A percentile compares a stretch with the other conserved stretches of the same genome.
phyloP scores from a whole-genome alignment of 2,113 vertebrate species.

The Macrotus californicus region DNA sequence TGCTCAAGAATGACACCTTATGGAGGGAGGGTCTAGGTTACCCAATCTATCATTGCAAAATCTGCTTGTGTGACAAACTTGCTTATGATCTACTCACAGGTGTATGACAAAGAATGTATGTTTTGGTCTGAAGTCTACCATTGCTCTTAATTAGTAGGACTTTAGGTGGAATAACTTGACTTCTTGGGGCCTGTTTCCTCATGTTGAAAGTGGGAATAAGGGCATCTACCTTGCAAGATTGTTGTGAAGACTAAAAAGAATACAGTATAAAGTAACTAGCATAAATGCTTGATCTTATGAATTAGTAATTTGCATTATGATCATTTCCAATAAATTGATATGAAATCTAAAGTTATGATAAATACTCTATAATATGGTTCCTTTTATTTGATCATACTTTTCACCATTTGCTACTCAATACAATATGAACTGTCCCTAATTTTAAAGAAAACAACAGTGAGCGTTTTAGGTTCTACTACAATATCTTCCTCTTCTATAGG shows the following conservation, averaged over 20 bases:
- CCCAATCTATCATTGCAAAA: neutral
- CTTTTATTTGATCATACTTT: neutral
- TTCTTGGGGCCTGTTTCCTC: neutral
- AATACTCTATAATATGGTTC: neutral
- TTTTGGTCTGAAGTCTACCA: neutral
- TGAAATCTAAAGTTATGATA: neutral
- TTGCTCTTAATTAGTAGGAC: neutral
- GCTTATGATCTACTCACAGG: neutral
- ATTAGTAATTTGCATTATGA: neutral
- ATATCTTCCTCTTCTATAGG: neutral
- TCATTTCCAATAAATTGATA: neutral
- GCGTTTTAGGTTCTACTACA: neutral
- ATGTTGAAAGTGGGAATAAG: neutral
- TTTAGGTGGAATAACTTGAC: neutral
- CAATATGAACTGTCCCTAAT: neutral
- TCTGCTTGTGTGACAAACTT: neutral
- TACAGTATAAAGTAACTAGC: neutral
- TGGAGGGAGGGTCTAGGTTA: neutral
- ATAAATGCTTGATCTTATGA: neutral
- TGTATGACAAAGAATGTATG: neutral
- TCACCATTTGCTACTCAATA: neutral
- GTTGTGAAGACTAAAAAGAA: neutral
- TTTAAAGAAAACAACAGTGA: neutral
- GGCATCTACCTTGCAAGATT: neutral
- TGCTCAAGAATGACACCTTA: neutral